Evolutionary conservation across 2,113 vertebrate genomes (phyloP).

Genomic region (Hemicordylus capensis): DNA sequence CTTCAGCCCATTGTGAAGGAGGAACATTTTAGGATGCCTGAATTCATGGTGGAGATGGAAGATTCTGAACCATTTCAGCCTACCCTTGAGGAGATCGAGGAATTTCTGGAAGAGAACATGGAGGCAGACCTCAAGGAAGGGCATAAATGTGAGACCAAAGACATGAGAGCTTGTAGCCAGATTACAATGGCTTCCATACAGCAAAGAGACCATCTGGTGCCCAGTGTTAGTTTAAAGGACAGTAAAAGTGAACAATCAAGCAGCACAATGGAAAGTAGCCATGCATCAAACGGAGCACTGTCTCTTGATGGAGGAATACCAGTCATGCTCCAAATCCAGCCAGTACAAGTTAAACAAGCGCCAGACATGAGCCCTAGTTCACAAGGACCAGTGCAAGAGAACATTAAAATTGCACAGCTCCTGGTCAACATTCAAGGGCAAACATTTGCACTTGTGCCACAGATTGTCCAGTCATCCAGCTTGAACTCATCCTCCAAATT

Average conservation of each 20-base stretch:
- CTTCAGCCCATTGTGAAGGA: slow-evolving; percentile 79
- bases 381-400: slow-evolving; percentile 77
- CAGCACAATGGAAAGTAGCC: slow-evolving; percentile 67
- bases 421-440: slow-evolving; percentile 95
- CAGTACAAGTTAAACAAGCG: slow-evolving; percentile 88
- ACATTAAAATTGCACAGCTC: slow-evolving; percentile 91
- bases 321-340: slow-evolving; percentile 89
- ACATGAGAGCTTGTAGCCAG: slow-evolving; percentile 75
- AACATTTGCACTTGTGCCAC: slow-evolving; percentile 92
- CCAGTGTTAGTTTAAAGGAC: slow-evolving; percentile 66
- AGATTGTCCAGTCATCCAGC: slow-evolving; percentile 85
- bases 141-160: slow-evolving; percentile 69
- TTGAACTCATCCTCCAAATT: slow-evolving; percentile 88
- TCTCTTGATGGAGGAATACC: slow-evolving; percentile 79
- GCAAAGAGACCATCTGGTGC: slow-evolving; percentile 83
- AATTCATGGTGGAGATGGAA: slow-evolving; percentile 83
- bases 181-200: slow-evolving; percentile 61
- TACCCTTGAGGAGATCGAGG: slow-evolving; percentile 94
- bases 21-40: slow-evolving; percentile 83
- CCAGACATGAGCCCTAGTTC: slow-evolving; percentile 68
- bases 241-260: slow-evolving; percentile 68
- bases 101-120: slow-evolving; percentile 97
- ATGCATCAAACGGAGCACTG: slow-evolving; percentile 66
- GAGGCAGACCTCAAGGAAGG: slow-evolving; percentile 83
- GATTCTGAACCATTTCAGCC: slow-evolving; percentile 91